Conservation (phyloP, 2,888 invertebrate genomes). For the Andricus curvator region DNA sequence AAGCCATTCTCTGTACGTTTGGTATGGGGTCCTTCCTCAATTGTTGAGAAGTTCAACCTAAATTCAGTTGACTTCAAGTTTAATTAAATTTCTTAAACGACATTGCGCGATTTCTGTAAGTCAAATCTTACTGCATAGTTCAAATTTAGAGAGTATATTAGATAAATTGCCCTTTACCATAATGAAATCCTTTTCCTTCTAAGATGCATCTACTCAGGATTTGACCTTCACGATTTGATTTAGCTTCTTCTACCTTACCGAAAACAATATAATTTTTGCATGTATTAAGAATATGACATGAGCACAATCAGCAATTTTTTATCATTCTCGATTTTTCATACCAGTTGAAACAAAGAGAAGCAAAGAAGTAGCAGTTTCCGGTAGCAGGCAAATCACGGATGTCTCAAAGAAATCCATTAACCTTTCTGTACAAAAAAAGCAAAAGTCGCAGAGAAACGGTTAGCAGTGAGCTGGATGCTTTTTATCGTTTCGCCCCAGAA, state of each 20-base stretch:
- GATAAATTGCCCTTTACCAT: too few species aligned
- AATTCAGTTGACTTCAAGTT: too few species aligned
- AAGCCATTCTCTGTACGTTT: too few species aligned
- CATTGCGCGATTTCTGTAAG: too few species aligned
- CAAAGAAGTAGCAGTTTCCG: conserved; percentile 30
- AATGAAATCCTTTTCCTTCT: too few species aligned
- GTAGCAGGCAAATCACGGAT: conserved; percentile 52
- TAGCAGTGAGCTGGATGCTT: conserved; percentile 47
- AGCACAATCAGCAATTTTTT: conserved; percentile 20
- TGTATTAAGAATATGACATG: conserved; percentile 12
- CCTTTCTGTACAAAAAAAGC: conserved; percentile 52
- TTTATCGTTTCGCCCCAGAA: conserved; percentile 31
- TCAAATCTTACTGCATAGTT: too few species aligned
- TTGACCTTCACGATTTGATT: not conserved
- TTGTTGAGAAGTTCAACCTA: too few species aligned
- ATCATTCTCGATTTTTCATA: not conserved
- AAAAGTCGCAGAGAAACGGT: conserved; percentile 47
- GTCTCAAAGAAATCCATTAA: conserved; percentile 63
- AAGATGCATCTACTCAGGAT: not conserved
- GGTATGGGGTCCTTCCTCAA: too few species aligned
- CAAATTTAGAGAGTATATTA: too few species aligned
- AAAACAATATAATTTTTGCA: not conserved
- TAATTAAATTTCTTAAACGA: too few species aligned
- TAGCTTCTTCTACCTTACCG: not conserved
- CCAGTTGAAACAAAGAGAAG: not conserved